Base-by-base conservation (phyloP, 2,797 vertebrate genomes). In the Pogoniulus pusillus region DNA sequence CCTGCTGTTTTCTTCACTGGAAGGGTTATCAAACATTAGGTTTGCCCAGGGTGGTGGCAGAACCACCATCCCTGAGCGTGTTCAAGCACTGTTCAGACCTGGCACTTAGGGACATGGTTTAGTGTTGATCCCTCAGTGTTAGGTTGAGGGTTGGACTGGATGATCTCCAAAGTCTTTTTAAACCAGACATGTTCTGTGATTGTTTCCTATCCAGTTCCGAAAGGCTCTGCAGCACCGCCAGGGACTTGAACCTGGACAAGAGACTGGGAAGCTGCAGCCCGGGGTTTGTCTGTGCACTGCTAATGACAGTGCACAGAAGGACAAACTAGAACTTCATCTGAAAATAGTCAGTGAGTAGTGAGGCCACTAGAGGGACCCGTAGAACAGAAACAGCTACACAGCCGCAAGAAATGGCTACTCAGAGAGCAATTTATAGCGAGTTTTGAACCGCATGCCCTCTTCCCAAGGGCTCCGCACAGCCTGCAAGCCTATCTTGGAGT, bases 321-420 rank as follows among this genome's bases (percentile, higher is more conserved):
- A 29, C 19, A 70, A 87, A 64, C 58, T 24, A 13, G 29, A 62
- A 15, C n/a, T 82, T 43, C 9, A 32, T 34, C 41, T 70, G 49
- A 60, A 77, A 91, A 82, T 45, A 70, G 7, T 90, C 41, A 51
- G 7, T 10, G 3, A 77, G 32, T 27, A 26, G 2, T 53, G 60
- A 91, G 74, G 72, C 97, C 97, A 97, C 96, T 95, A 98, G 97
- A 88, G 97, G 97, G 97, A 95, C 96, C 92, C 79, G 30, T 76
- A 93, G 73, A 71, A 90, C 93, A 82, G 92, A 90, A 93, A 64
- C 79, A 49, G 47, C 12, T 43, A 7, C 2, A 6, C 26, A 27
- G 4, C 20, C 2, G 0, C 16, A 66, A 37, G 11, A 60, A 19
- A 24, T 29, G 58, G 43, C 34, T 55, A 1, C 35, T 66, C 37